A percentile compares a stretch with the other conserved stretches of the same genome.
These are phyloP conservation scores for Coleophora flavipennella DNA, from an alignment of 2,888 invertebrate species.

Conservation along the genomic window DNA sequence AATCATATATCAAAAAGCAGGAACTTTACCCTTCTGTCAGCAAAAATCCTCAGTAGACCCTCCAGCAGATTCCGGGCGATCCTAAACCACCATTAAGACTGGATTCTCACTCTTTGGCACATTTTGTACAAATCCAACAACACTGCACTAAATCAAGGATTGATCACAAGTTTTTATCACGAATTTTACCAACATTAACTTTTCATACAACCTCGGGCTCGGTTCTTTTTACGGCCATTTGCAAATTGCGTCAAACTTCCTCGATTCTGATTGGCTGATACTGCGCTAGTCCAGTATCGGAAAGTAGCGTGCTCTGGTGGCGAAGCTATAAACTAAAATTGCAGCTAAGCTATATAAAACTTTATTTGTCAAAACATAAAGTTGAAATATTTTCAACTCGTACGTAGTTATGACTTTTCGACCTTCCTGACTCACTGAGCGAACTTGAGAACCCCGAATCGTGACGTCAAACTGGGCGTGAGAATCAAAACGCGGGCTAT, in stretches of 20 bases:
- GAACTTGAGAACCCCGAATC: conserved; percentile 57
- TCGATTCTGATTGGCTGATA: conserved; percentile 58
- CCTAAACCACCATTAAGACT: conserved; percentile 67
- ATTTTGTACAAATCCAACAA: conserved; percentile 58
- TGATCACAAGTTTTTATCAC: conserved; percentile 60
- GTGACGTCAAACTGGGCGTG: conserved; percentile 75
- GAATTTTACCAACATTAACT: conserved; percentile 62
- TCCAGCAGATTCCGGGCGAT: conserved; percentile 59
- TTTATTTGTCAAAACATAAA: conserved; percentile 7
- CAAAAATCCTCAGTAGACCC: conserved; percentile 58
- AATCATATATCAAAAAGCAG: conserved; percentile 31
- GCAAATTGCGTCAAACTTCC: conserved; percentile 73
- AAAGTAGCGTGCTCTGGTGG: conserved; percentile 39
- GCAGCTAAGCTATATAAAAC: conserved; percentile 21
- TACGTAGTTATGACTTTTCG: conserved; percentile 31
- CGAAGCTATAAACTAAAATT: conserved; percentile 25
- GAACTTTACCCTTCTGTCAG: conserved; percentile 69
- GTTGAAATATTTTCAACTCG: conserved; percentile 8
- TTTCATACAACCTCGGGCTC: conserved; percentile 65
- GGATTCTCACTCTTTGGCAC: conserved; percentile 71
- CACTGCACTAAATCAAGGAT: conserved; percentile 60
- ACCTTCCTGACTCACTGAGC: conserved; percentile 36
- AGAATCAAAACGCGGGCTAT: conserved; percentile 41
- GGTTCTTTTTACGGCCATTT: conserved; percentile 72
- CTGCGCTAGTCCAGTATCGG: conserved; percentile 50